Evolutionary conservation across 2,888 invertebrate genomes (phyloP), one percentile per base, ranked within the genome.

Genomic region (Adelognathus sp.): DNA sequence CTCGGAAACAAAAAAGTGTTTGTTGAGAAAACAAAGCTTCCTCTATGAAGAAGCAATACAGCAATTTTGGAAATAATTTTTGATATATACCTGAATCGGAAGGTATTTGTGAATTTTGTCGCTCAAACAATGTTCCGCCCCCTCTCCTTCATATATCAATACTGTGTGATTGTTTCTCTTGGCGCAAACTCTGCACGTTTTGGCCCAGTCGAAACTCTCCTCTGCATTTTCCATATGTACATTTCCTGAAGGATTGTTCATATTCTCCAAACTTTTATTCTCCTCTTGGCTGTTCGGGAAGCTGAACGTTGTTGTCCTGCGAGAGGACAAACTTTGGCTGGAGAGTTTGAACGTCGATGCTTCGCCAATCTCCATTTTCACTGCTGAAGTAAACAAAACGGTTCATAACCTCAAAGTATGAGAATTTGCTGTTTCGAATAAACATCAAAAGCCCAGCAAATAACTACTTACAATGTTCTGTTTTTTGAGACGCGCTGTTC

Each of bases 81-180:
- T n/a, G n/a, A n/a, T n/a, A 58, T 88, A 84, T 86, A 95, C 94
- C 91, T 92, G 92, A 83, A 95, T 93, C 0, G 95, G 95, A 67
- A 96, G 90, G 90, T 95, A 93, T 79, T 92, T 92, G 80, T 94
- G 92, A 82, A 96, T 94, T 92, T 95, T 95, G 1, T 91, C 92
- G 21, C 93, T 92, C 11, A 96, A 87, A 71, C 94, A 92, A 84
- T 94, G 94, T 81, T 93, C 93, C 7, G 93, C 83, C 1, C 95
- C 95, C 86, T 95, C 94, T 0, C 93, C 94, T 14, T 92, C 92
- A 84, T 94, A 95, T 85, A 96, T 94, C 5, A 94, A 94, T 70
- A 95, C 93, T 21, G 94, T 89, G 76, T 92, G 91, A 72, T 93
- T 92, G 24, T 92, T 93, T 29, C 91, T 82, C 50, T 92, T 92